phyloP scores from a whole-genome alignment of 2,797 vertebrate species.

The Sus cebifrons region DNA sequence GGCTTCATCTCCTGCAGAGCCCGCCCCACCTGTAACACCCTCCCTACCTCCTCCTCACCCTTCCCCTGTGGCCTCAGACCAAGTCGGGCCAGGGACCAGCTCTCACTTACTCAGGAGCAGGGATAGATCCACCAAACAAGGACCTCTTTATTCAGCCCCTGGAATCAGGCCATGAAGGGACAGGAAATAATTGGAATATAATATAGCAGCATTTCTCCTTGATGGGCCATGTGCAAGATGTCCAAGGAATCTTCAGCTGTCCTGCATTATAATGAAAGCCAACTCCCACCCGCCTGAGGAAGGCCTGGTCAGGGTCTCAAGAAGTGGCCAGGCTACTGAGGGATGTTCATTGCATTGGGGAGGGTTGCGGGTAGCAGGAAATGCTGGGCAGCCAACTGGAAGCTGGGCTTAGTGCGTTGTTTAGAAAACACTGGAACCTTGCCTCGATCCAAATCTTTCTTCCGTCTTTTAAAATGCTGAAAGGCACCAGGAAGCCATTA shows the following conservation, averaged over 20 bases:
- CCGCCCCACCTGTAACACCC: slow-evolving; percentile 47
- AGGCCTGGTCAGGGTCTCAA: slow-evolving; percentile 32
- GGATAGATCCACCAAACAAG: slow-evolving; percentile 73
- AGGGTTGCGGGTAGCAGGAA: neutral
- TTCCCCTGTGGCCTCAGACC: slow-evolving; percentile 63
- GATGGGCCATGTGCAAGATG: neutral
- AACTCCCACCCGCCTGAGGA: neutral
- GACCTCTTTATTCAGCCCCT: slow-evolving; percentile 76
- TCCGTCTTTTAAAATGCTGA: slow-evolving; percentile 85
- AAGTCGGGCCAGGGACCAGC: slow-evolving; percentile 15
- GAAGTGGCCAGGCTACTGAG: neutral
- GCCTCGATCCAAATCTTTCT: slow-evolving; percentile 82
- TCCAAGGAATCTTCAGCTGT: slow-evolving; percentile 38
- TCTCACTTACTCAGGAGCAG: slow-evolving; percentile 59
- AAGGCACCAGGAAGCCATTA: slow-evolving; percentile 84
- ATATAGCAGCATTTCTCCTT: slow-evolving; percentile 60
- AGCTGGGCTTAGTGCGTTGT: slow-evolving; percentile 65
- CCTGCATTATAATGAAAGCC: neutral
- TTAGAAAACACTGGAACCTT: slow-evolving; percentile 86
- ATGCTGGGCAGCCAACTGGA: slow-evolving; percentile 65
- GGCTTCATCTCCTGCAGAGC: slow-evolving; percentile 30
- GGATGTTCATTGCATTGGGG: neutral
- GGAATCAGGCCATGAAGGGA: slow-evolving; percentile 64
- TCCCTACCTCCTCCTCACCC: neutral
- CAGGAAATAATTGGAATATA: slow-evolving; percentile 75